Percentiles rank a stretch among this genome's conserved stretches.
These are phyloP conservation scores for Pimephales promelas DNA, from an alignment of 2,113 vertebrate genomes.

Conservation along the genomic window DNA sequence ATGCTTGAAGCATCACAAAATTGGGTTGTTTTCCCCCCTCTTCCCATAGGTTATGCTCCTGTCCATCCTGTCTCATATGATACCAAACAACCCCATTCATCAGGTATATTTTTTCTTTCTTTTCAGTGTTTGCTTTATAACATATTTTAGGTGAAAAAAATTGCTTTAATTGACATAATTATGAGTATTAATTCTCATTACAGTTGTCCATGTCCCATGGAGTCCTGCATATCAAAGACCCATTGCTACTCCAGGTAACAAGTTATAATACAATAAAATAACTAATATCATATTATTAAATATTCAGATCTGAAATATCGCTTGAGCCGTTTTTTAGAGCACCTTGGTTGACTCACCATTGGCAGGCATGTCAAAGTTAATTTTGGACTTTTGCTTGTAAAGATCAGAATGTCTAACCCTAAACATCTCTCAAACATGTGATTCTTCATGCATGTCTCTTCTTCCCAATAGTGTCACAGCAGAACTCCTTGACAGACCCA, in stretches of 20 bases:
- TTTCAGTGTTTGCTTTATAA: background rate
- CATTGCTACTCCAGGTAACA: conserved; percentile 67
- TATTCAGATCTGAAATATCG: background rate
- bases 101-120: conserved; percentile 61
- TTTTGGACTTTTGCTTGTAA: too few relatives aligned
- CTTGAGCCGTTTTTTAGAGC: too few relatives aligned
- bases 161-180: background rate
- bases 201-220: conserved; percentile 64
- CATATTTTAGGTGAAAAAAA: background rate
- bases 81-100: conserved; percentile 46
- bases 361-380: too few relatives aligned
- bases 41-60: conserved; percentile 65
- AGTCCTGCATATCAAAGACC: conserved; percentile 55
- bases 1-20: background rate
- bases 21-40: background rate
- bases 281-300: too few relatives aligned
- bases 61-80: conserved; percentile 63
- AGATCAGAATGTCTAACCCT: too few relatives aligned
- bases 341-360: too few relatives aligned
- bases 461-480: conserved; percentile 57
- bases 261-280: background rate
- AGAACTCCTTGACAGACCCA: conserved; percentile 60
- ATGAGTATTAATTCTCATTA: conserved; percentile 51
- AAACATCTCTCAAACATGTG: background rate
- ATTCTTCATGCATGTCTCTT: background rate